Percentiles rank a stretch among this genome's conserved stretches.
These are phyloP conservation scores for Mycteria americana DNA, from an alignment of 2,797 vertebrate genomes.

Conservation along the genomic window DNA sequence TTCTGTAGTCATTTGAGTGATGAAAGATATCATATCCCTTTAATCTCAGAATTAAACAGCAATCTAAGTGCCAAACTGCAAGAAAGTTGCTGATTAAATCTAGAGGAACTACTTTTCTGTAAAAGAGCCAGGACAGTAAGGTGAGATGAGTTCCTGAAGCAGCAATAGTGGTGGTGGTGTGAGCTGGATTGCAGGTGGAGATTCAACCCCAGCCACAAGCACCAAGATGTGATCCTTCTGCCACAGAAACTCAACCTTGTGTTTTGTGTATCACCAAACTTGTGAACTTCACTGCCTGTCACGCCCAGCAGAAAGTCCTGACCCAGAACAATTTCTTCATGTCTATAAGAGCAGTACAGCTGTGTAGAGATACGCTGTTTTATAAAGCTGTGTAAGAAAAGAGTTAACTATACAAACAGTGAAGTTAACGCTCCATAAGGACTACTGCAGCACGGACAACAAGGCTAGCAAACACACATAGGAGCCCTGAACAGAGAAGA, in stretches of 20 bases:
- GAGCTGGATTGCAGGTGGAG: neutral
- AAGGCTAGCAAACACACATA: neutral
- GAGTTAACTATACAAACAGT: neutral
- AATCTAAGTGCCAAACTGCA: neutral
- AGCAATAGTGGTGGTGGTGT: neutral
- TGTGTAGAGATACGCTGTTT: rapidly evolving
- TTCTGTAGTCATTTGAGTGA: neutral
- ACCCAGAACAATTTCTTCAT: neutral
- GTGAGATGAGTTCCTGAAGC: neutral
- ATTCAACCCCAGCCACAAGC: neutral
- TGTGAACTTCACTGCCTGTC: neutral
- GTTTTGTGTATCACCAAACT: neutral
- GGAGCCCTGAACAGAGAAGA: neutral
- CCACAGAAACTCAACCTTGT: neutral
- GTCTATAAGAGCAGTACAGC: rapidly evolving
- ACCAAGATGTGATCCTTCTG: neutral
- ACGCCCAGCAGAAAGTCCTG: neutral
- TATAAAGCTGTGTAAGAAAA: neutral
- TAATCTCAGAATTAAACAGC: neutral
- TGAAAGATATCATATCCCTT: neutral
- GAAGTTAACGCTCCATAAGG: neutral
- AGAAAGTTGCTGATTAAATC: neutral
- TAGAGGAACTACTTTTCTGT: neutral
- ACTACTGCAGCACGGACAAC: neutral
- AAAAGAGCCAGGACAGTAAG: neutral